Evolutionary conservation across 2,797 vertebrate species (phyloP).

Genomic region (Graptemys geographica): DNA sequence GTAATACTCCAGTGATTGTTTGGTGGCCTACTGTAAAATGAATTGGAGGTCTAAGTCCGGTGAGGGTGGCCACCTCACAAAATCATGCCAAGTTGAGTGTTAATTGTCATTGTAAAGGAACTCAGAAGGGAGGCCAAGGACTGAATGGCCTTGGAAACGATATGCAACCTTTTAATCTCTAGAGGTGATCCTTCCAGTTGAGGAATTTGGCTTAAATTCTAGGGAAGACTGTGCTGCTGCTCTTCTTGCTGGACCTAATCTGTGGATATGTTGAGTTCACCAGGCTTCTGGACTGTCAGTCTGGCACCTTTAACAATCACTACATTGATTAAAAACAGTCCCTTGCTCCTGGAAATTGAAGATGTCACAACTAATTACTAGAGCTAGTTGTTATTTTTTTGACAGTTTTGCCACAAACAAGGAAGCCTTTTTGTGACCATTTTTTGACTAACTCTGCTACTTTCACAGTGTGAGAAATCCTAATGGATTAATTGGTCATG

Average conservation of each 20-base stretch:
- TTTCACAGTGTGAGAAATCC: constrained; percentile 50
- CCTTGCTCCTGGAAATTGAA: not conserved
- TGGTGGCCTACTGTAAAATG: constrained; percentile 21
- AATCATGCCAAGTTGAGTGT: constrained; percentile 34
- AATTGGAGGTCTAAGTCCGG: constrained; percentile 26
- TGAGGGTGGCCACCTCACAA: not conserved
- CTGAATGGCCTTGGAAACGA: not conserved
- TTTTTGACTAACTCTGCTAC: constrained; percentile 64
- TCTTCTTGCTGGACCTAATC: not conserved
- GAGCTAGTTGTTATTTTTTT: not conserved
- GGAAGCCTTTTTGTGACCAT: constrained; percentile 44
- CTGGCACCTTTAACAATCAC: not conserved
- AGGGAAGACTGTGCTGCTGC: not conserved
- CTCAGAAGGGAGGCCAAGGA: not conserved
- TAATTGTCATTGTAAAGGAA: constrained; percentile 44
- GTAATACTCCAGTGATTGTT: constrained; percentile 1
- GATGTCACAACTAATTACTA: not conserved
- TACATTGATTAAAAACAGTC: not conserved
- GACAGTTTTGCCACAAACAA: not conserved
- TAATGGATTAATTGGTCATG: constrained; percentile 70
- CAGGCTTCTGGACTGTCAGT: not conserved
- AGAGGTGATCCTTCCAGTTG: not conserved
- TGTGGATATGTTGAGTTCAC: not conserved
- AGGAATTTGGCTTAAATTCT: not conserved
- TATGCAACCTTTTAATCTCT: not conserved